Percentiles rank a stretch among this genome's conserved stretches.
These are phyloP conservation scores for Achatina immaculata DNA, from an alignment of 1,140 invertebrate species.

Conservation along the genomic window DNA sequence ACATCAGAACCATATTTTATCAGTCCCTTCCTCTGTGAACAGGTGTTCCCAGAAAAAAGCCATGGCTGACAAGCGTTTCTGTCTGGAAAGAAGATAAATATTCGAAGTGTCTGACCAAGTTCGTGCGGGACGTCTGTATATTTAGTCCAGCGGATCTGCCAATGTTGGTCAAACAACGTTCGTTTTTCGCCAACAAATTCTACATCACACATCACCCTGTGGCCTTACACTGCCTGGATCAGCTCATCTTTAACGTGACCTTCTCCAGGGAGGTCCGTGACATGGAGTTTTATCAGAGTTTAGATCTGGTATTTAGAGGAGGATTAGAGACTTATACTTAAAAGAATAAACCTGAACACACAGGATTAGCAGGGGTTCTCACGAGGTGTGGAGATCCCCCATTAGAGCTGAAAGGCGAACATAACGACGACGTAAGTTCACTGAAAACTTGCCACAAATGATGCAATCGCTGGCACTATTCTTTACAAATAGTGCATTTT, in stretches of 20 bases:
- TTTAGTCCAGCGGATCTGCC: slow-evolving; percentile 62
- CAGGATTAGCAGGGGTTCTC: too few species aligned
- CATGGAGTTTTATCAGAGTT: slow-evolving; percentile 48
- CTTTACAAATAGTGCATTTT: too few species aligned
- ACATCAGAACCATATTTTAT: background rate
- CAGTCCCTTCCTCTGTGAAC: slow-evolving; percentile 7
- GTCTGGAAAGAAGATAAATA: slow-evolving; percentile 43
- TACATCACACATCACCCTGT: slow-evolving; percentile 58
- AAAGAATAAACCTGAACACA: too few species aligned
- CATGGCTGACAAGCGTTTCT: slow-evolving; percentile 57
- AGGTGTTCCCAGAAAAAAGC: slow-evolving; percentile 54
- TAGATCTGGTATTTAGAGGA: background rate
- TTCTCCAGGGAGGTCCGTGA: slow-evolving; percentile 40
- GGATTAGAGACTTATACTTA: too few species aligned
- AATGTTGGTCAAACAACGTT: slow-evolving; percentile 48
- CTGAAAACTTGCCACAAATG: too few species aligned
- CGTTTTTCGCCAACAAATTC: slow-evolving; percentile 68
- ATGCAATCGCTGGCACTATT: too few species aligned
- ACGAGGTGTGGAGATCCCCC: too few species aligned
- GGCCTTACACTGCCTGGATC: slow-evolving; percentile 64
- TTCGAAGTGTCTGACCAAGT: slow-evolving; percentile 38
- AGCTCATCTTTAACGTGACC: slow-evolving; percentile 53
- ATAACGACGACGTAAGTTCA: too few species aligned
- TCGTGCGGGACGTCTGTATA: slow-evolving; percentile 59
- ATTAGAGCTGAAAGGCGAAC: too few species aligned